A percentile compares a stretch with the other conserved stretches of the same genome.
Evolutionary conservation across 2,113 vertebrate species (phyloP).

Genomic region (Callipepla californica): DNA sequence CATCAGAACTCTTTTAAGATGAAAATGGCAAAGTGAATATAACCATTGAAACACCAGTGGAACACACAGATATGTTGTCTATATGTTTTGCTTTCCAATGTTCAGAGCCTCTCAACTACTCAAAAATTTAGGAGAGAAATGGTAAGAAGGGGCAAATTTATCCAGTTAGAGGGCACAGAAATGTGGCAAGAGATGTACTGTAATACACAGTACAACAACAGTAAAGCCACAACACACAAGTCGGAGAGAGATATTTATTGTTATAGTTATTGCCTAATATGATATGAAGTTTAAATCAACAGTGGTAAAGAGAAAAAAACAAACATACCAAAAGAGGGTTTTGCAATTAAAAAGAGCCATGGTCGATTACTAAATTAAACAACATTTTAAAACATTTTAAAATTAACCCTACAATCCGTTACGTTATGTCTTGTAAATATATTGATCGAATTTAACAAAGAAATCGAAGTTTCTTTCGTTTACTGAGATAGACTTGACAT

Average conservation of each 20-base stretch:
- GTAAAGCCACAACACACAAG: not conserved
- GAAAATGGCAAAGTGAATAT: not conserved
- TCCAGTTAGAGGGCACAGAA: not conserved
- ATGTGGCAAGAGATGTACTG: not conserved
- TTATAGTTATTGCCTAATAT: not conserved
- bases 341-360: not conserved
- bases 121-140: not conserved
- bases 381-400: rapidly evolving
- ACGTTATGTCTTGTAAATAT: rapidly evolving
- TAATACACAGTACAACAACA: rapidly evolving
- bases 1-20: not conserved
- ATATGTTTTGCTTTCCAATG: not conserved
- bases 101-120: not conserved
- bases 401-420: rapidly evolving
- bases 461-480: not conserved
- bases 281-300: not conserved
- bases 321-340: not conserved
- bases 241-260: not conserved
- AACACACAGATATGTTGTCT: not conserved
- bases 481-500: not conserved
- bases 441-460: rapidly evolving
- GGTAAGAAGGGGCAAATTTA: not conserved
- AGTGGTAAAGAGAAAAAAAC: not conserved
- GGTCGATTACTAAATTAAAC: rapidly evolving
- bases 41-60: not conserved